These are phyloP conservation scores for Drosophila ohnishii DNA, from an alignment of 1,140 invertebrate genomes.

Conservation along the genomic window DNA sequence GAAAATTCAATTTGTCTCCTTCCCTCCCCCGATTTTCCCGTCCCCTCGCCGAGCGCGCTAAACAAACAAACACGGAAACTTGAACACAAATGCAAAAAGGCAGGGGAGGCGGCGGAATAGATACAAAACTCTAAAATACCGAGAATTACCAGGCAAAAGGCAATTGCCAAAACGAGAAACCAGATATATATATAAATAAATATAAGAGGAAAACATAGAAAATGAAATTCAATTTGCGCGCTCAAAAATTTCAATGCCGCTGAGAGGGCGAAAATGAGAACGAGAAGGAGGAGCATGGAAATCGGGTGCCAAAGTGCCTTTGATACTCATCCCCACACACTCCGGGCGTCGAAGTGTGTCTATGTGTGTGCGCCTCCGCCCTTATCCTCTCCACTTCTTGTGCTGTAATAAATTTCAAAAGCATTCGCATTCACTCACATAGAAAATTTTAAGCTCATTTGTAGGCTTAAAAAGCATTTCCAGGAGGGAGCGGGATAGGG, in stretches of 20 bases:
- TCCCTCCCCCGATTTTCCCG: neutral
- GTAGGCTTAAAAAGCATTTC: slow-evolving; percentile 75
- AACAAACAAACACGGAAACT: slow-evolving; percentile 35
- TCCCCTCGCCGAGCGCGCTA: slow-evolving; percentile 13
- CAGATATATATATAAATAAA: slow-evolving; percentile 51
- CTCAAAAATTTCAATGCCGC: slow-evolving; percentile 68
- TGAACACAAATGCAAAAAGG: slow-evolving; percentile 14
- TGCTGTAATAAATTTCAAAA: slow-evolving; percentile 79
- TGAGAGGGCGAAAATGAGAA: slow-evolving; percentile 23
- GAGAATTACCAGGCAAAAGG: slow-evolving; percentile 67
- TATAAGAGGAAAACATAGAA: slow-evolving; percentile 61
- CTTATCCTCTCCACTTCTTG: slow-evolving; percentile 24
- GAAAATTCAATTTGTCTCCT: slow-evolving; percentile 68
- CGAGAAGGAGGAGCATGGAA: slow-evolving; percentile 4
- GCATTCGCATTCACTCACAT: slow-evolving; percentile 81
- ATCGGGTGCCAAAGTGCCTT: slow-evolving; percentile 61
- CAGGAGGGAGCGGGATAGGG: slow-evolving; percentile 1
- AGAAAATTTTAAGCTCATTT: slow-evolving; percentile 83
- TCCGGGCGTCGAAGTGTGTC: slow-evolving; percentile 19
- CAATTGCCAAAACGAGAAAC: slow-evolving; percentile 60
- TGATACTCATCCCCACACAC: slow-evolving; percentile 45
- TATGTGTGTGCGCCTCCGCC: slow-evolving; percentile 13
- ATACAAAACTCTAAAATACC: slow-evolving; percentile 55
- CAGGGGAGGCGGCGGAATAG: slow-evolving; percentile 11
- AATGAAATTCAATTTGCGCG: slow-evolving; percentile 79